phyloP scores from a whole-genome alignment of 2,888 invertebrate genomes.

The Griposia aprilina region DNA sequence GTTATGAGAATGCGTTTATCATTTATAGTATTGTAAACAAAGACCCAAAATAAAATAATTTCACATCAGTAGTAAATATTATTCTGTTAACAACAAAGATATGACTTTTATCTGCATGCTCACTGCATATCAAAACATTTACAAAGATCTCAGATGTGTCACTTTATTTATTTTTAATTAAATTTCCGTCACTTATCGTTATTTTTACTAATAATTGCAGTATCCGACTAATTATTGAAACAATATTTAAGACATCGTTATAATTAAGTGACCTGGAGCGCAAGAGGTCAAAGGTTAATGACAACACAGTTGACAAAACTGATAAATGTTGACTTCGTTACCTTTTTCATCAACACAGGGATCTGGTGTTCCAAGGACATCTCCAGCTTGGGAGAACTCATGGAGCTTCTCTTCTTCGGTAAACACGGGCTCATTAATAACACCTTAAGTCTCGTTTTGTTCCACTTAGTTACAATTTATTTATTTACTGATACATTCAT shows the following conservation, averaged over 20 bases:
- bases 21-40: constrained; percentile 14
- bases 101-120: constrained; percentile 29
- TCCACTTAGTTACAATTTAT: constrained; percentile 75
- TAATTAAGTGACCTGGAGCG: constrained; percentile 47
- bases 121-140: constrained; percentile 45
- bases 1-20: constrained; percentile 33
- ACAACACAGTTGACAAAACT: constrained; percentile 50
- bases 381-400: constrained; percentile 84
- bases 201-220: constrained; percentile 46
- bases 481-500: constrained; percentile 77
- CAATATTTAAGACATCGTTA: constrained; percentile 40
- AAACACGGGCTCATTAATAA: constrained; percentile 78
- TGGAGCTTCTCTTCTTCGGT: constrained; percentile 73
- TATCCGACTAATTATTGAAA: constrained; percentile 49
- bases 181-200: constrained; percentile 41
- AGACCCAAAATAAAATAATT: constrained; percentile 9
- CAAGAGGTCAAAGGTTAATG: constrained; percentile 57
- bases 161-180: constrained; percentile 56
- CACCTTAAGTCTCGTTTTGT: constrained; percentile 74
- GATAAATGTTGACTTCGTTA: constrained; percentile 68
- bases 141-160: constrained; percentile 44
- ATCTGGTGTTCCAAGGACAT: constrained; percentile 87
- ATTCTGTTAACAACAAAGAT: constrained; percentile 40
- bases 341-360: constrained; percentile 87
- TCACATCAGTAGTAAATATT: constrained; percentile 28